These are phyloP conservation scores for Helicolenus hilgendorfi DNA, from an alignment of 2,797 vertebrate species.

Conservation along the genomic window DNA sequence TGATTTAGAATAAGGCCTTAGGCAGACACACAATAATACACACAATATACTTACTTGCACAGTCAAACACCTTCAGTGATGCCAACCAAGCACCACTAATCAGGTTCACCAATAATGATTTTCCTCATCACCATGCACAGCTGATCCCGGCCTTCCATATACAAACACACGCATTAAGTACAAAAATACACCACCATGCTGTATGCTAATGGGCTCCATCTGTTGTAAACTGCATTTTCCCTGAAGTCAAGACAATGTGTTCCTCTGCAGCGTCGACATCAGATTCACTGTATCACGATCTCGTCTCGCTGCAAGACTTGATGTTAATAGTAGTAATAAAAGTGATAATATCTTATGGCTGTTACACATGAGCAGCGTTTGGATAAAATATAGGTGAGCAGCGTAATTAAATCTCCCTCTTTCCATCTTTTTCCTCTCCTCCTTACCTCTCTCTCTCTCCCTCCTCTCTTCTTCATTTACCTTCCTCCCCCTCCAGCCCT, in stretches of 20 bases:
- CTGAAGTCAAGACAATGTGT: constrained; percentile 37
- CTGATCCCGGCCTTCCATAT: not conserved
- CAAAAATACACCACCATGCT: constrained; percentile 44
- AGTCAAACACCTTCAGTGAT: not conserved
- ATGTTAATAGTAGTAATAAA: not conserved
- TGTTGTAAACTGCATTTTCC: constrained; percentile 54
- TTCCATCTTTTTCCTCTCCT: not conserved
- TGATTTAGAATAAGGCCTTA: not conserved
- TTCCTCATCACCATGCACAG: constrained; percentile 11
- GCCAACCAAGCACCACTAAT: not conserved
- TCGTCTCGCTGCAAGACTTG: not conserved
- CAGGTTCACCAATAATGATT: not conserved
- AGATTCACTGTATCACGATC: constrained; percentile 2
- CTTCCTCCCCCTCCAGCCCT: constrained; percentile 9
- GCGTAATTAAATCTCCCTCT: not conserved
- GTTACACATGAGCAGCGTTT: not conserved
- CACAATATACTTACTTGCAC: not conserved
- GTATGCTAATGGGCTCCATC: constrained; percentile 61
- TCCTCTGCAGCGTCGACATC: not conserved
- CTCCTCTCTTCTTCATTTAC: not conserved
- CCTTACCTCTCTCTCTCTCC: not conserved
- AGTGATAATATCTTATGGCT: not conserved
- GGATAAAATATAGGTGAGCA: not conserved
- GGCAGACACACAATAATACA: not conserved
- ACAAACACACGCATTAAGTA: constrained; percentile 40